phyloP scores from a whole-genome alignment of 2,797 vertebrate species.

The Gymnothorax reevesii region DNA sequence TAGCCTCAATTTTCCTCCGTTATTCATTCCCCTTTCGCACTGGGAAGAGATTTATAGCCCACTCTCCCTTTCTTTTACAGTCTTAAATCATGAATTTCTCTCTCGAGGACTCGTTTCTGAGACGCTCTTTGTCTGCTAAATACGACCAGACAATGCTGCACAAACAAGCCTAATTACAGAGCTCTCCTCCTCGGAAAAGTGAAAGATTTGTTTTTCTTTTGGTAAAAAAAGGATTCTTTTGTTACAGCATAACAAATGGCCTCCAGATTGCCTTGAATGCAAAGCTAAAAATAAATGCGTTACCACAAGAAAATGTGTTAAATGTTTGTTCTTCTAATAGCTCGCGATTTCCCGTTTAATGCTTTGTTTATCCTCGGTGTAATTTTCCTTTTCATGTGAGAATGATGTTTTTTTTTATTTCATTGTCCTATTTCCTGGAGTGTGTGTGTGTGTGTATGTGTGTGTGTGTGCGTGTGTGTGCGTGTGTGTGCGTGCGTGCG shows the following conservation, averaged over 20 bases:
- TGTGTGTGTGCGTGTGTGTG: too few species aligned
- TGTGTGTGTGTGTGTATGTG: too few species aligned
- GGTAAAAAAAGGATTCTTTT: background rate
- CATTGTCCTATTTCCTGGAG: background rate
- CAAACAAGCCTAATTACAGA: conserved; percentile 41
- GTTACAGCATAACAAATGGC: conserved; percentile 18
- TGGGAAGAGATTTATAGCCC: background rate
- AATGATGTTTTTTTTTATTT: background rate
- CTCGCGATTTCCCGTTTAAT: background rate
- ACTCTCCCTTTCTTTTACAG: conserved; percentile 3
- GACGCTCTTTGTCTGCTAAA: conserved; percentile 28
- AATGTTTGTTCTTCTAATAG: conserved; percentile 14
- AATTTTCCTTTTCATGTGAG: background rate
- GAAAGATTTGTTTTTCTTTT: background rate
- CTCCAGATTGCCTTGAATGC: background rate
- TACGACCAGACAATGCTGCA: conserved; percentile 33
- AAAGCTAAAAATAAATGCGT: background rate
- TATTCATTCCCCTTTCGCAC: conserved; percentile 21
- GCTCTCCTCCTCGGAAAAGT: conserved; percentile 35
- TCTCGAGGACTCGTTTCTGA: conserved; percentile 32
- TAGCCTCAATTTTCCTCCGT: conserved; percentile 8
- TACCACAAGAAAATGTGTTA: background rate
- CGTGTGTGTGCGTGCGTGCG: background rate
- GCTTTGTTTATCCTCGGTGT: background rate
- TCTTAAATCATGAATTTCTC: conserved; percentile 16